Base-by-base conservation (phyloP, 2,888 invertebrate species). In the Drosophila diplacantha region DNA sequence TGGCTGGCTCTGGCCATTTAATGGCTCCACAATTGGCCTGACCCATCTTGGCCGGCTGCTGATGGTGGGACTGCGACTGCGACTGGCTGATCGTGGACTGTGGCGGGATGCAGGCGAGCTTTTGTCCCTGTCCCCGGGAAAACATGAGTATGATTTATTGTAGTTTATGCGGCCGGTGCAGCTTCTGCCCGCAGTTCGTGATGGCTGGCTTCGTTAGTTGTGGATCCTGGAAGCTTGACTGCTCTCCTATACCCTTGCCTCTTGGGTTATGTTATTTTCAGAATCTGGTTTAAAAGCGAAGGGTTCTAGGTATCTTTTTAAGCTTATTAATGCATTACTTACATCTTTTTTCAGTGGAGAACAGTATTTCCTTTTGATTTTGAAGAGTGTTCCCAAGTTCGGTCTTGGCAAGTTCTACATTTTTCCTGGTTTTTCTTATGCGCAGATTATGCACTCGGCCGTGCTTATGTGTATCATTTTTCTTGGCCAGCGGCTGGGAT, bases 121-220 rank as follows among this genome's bases (percentile, higher is more conserved):
- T 44, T 68, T 72, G 72, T 56, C 65, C 69, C 69, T 75, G 72
- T 73, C 62, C 76, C 67, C 72, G 73, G 64, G 75, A 85, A 46
- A 46, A 84, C 83, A 72, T 84, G 85, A 84, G 83, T 76, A 85
- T 84, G 84, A 84, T 84, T 84, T 84, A 84, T 84, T 76, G 59
- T 54, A 69, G 80, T 76, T 72, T 69, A 70, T 73, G 79, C 63
- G 64, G 66, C 70, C 74, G 70, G 44, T 47, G 55, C 52, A 56
- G 44, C 68, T 62, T 52, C 37, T 58, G 65, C 58, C 47, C 38
- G 46, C 52, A 56, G 51, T 59, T 66, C 66, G 66, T 66, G 66
- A 66, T 57, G 65, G 38, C 31, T 54, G 51, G 52, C 63, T 62
- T 62, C 61, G 61, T 62, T 63, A 63, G 62, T 46, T 34, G 61